Evolutionary conservation across 1,140 invertebrate species (phyloP), one percentile per base, ranked within the genome.

Genomic region (Helicoverpa zea): DNA sequence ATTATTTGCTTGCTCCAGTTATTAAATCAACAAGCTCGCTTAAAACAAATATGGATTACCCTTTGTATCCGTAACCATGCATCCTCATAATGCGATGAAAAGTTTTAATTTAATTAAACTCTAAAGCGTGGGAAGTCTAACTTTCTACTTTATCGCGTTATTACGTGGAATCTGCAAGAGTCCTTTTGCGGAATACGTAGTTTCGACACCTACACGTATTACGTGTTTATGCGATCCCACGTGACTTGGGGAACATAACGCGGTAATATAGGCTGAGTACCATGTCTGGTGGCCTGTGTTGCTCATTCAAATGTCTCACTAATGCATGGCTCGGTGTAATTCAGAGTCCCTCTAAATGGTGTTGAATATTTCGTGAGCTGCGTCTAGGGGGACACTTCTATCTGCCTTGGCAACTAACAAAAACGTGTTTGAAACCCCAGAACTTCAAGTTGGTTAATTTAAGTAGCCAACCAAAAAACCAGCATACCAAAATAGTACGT

Each of bases 141-240:
- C 74, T 76, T 76, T 76, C 74, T 61, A 64, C 59, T 63, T 76
- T 64, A 76, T 76, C 64, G 74, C 64, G 12, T 47, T 63, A 58
- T 49, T 75, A 64, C 18, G 59, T 51, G 18, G 35, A 76, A 52
- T 35, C 61, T 13, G 23, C 51, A 12, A 59, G 18, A 49, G 49
- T 63, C 59, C 59, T 64, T 43, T 76, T 16, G 59, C 18, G 16
- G 18, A 70, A 52, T 70, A 29, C 49, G 66, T 70, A 52, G 66
- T 14, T n/a, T 70, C 49, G 4, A 66, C 63, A 18, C 63, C 63
- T 66, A 66, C 63, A n/a, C 63, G 43, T 10, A 2, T 52, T 43
- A 70, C 66, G 66, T 52, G 18, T 52, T 52, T 52, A 43, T 43
- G 35, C 35, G 35, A 43, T 43, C 35, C 35, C 35, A 43, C 35